phyloP scores from a whole-genome alignment of 2,888 invertebrate genomes.

The Drosophila nigricruria region DNA sequence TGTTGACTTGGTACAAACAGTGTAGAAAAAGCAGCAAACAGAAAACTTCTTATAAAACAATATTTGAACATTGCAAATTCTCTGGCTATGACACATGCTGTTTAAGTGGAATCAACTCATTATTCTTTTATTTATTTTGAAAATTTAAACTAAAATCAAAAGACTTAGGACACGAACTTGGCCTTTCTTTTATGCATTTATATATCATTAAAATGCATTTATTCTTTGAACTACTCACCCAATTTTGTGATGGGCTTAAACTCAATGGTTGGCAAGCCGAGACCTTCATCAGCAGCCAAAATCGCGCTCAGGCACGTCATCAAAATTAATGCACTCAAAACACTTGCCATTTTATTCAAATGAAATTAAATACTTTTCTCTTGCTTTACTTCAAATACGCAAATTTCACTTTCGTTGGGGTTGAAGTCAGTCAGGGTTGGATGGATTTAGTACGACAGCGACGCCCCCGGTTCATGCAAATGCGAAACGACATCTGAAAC shows the following conservation, averaged over 20 bases:
- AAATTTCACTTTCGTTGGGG: slow-evolving; percentile 40
- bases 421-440: not conserved
- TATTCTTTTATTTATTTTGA: not conserved
- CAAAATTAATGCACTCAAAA: slow-evolving; percentile 30
- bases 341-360: slow-evolving; percentile 16
- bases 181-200: not conserved
- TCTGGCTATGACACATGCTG: not conserved
- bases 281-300: slow-evolving; percentile 34
- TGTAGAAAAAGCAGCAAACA: not conserved
- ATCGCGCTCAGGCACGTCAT: slow-evolving; percentile 29
- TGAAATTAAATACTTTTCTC: not conserved
- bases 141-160: slow-evolving; percentile 10
- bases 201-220: too few relatives aligned
- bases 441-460: not conserved
- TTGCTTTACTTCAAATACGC: not conserved
- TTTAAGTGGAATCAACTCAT: not conserved
- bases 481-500: slow-evolving; percentile 65
- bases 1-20: slow-evolving; percentile 5
- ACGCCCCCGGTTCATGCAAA: slow-evolving; percentile 57
- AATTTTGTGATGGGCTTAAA: slow-evolving; percentile 66
- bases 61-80: not conserved
- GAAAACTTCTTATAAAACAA: not conserved
- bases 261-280: slow-evolving; percentile 42
- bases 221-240: slow-evolving; percentile 56
- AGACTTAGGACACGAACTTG: slow-evolving; percentile 47